Base-by-base conservation (phyloP, 2,888 invertebrate genomes). In the Sphaerophoria rueppellii region DNA sequence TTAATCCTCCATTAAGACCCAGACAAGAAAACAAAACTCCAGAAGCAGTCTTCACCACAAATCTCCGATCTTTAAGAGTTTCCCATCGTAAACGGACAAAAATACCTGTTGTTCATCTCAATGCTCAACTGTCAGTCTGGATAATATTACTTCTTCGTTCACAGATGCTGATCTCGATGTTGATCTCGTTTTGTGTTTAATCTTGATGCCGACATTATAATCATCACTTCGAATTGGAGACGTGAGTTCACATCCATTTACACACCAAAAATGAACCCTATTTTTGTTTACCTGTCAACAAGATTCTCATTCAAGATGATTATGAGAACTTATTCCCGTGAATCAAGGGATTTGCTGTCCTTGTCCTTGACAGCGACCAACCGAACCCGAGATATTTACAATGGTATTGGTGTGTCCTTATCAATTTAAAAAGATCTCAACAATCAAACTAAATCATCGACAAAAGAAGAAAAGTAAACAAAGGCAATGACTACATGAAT, bases 401-500 rank as follows among this genome's bases (percentile, higher is more conserved):
- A 43, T 9, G 0, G 43, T 43, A 12, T 43, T 12, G 4, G 7
- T 35, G 43, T 7, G 46, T 81, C 67, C 60, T 77, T 82, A 82
- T 82, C 82, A 78, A 73, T 73, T 73, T 73, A n/a, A 48, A 46
- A 52, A 35, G 35, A 82, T 82, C 77, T 73, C 6, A 3, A 48
- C 14, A 0, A 40, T 34, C 35, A 65, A 16, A 50, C 6, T 50
- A 9, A 43, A 11, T 7, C 43, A 37, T n/a, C 35, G 24, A 4
- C 32, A 11, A 11, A 46, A 54, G 9, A 65, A 63, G 43, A 70
- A 69, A 48, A 69, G 37, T 35, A 61, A 54, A 40, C 43, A 43
- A 54, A 32, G 14, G 16, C 55, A 4, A 48, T 43, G 32, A 43
- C 32, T 34, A n/a, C 34, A 52, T 40, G 43, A 73, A 74, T 69